phyloP scores from a whole-genome alignment of 2,113 vertebrate species.

The Spermophilus dauricus region DNA sequence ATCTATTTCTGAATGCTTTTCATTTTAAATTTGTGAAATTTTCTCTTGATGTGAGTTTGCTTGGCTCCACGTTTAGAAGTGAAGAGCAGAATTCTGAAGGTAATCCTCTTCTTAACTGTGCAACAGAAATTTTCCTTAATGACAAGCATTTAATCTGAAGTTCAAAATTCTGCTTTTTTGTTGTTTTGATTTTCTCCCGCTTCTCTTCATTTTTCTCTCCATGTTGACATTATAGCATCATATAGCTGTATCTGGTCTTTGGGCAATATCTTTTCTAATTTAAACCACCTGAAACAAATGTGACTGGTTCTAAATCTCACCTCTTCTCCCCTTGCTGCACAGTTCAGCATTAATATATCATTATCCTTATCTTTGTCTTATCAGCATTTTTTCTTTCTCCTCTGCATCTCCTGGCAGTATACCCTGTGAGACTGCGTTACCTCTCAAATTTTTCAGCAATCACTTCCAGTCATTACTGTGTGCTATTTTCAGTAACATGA shows the following conservation, averaged over 20 bases:
- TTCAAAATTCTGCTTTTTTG: neutral
- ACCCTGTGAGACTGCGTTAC: neutral
- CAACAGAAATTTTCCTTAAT: neutral
- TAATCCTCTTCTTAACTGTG: neutral
- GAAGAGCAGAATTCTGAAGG: neutral
- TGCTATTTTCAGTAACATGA: neutral
- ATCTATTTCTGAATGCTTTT: neutral
- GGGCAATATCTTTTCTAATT: neutral
- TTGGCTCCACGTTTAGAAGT: neutral
- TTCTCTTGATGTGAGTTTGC: neutral
- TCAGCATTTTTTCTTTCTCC: neutral
- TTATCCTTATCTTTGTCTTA: neutral
- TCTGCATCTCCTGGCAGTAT: neutral
- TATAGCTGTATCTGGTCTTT: neutral
- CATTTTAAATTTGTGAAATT: neutral
- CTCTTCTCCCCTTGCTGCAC: neutral
- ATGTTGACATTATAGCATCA: neutral
- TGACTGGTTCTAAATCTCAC: neutral
- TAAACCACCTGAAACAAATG: neutral
- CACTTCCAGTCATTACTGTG: neutral
- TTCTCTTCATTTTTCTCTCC: neutral
- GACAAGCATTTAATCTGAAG: neutral
- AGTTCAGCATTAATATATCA: neutral
- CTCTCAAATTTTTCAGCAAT: neutral
- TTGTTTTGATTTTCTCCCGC: neutral